A percentile compares a stretch with the other conserved stretches of the same genome.
Conservation (phyloP, 2,797 vertebrate species). For the Heteromormyrus szaboi region DNA sequence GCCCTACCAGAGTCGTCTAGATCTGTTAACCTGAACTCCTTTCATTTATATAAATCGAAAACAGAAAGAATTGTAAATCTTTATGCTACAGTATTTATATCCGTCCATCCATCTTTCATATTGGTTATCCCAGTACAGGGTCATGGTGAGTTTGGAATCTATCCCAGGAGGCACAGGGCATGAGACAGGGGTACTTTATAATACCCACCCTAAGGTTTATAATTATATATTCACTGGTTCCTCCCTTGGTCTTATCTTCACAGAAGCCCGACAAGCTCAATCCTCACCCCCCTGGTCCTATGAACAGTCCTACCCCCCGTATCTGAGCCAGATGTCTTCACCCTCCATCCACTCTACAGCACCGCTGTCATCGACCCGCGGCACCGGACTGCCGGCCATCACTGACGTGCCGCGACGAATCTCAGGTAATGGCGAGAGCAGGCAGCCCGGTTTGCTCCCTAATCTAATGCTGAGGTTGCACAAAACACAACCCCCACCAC, state of each 20-base stretch:
- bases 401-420: slow-evolving; percentile 79
- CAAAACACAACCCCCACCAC: slow-evolving; percentile 11
- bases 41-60: background rate
- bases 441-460: background rate
- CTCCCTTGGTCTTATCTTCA: slow-evolving; percentile 35
- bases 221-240: slow-evolving; percentile 5
- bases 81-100: background rate
- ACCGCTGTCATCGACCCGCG: slow-evolving; percentile 86
- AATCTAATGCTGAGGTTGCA: background rate
- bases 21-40: background rate
- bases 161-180: background rate
- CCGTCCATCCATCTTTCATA: background rate
- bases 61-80: background rate
- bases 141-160: background rate
- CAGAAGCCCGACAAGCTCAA: slow-evolving; percentile 94
- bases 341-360: slow-evolving; percentile 47
- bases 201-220: background rate
- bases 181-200: background rate
- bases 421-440: slow-evolving; percentile 62
- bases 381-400: slow-evolving; percentile 80
- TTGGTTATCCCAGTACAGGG: background rate
- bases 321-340: slow-evolving; percentile 87
- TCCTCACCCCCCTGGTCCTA: slow-evolving; percentile 97
- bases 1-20: background rate
- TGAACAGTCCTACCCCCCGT: slow-evolving; percentile 95